Evolutionary conservation across 2,888 invertebrate genomes (phyloP), one percentile per base, ranked within the genome.

Genomic region (Biston betularia): DNA sequence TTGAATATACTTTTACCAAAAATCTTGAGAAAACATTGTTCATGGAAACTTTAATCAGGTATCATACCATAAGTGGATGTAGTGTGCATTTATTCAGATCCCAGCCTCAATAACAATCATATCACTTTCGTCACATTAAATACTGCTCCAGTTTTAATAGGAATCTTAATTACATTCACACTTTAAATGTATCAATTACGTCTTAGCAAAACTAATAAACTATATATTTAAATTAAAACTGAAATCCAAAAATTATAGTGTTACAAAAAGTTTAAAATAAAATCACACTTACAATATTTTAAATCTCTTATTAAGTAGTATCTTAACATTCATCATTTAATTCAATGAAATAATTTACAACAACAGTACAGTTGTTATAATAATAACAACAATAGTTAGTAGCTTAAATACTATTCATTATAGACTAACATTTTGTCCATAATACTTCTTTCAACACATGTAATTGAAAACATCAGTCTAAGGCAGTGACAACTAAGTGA

Each of bases 301-400:
- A 64, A 71, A 84, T 75, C 76, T 81, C 83, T 85, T 83, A 85
- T 38, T 72, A 79, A 78, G 75, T 84, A 86, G 44, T 55, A 80
- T 85, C 84, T 86, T 84, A 89, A 88, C 83, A 81, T 84, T 80
- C 79, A 83, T 83, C 78, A 82, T 87, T 89, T 89, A 90, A 90
- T 88, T 90, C 87, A 89, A 86, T 89, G 83, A 89, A 92, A 89
- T 90, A 89, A 88, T 89, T 90, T 89, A 91, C 87, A 92, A 90
- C 89, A 90, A 92, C 86, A 83, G 83, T 83, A 79, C 75, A 80
- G 88, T 86, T 89, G 90, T 85, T 85, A 84, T 85, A 84, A 85
- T 85, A 86, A 89, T 88, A 90, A 90, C 89, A 90, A 89, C 87
- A 87, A 84, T 86, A 86, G 81, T 85, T 85, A 85, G 79, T 84